phyloP scores from a whole-genome alignment of 1,140 invertebrate species.

The Acarapis woodi region DNA sequence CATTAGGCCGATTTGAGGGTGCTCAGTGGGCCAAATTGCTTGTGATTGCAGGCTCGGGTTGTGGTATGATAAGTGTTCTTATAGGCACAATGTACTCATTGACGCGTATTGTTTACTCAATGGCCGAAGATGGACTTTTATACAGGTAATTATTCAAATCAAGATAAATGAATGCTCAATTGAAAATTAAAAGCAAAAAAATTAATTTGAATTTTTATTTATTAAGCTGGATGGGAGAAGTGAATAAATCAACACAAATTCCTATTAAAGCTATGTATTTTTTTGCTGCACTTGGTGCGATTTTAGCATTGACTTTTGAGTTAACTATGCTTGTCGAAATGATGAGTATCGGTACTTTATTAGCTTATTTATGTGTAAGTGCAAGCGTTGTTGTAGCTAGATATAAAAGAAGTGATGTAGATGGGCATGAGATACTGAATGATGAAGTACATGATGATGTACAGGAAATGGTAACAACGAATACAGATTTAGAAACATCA shows the following conservation, averaged over 20 bases:
- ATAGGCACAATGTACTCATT: constrained; percentile 39
- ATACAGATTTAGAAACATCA: too few species aligned
- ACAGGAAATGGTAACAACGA: too few species aligned
- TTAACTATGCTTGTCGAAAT: constrained; percentile 70
- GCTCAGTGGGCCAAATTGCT: constrained; percentile 50
- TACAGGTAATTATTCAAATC: too few species aligned
- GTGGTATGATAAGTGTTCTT: constrained; percentile 55
- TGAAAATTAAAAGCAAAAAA: too few species aligned
- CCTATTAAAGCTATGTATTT: constrained; percentile 46
- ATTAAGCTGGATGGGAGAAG: constrained; percentile 13
- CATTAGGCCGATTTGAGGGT: constrained; percentile 31
- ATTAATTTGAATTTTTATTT: constrained; percentile 11
- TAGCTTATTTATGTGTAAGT: constrained; percentile 72
- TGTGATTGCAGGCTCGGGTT: constrained; percentile 54
- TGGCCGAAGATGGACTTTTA: constrained; percentile 43
- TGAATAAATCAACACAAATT: constrained; percentile 24
- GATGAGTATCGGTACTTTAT: constrained; percentile 76
- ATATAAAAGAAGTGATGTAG: constrained; percentile 60
- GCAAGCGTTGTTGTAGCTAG: constrained; percentile 50
- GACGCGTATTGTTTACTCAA: constrained; percentile 43
- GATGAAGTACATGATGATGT: constrained; percentile 12
- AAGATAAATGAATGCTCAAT: too few species aligned
- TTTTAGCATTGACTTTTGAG: constrained; percentile 57
- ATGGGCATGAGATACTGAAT: constrained; percentile 12
- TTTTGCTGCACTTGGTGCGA: constrained; percentile 39